phyloP scores from a whole-genome alignment of 2,113 vertebrate genomes.

The Brachirus orientalis region DNA sequence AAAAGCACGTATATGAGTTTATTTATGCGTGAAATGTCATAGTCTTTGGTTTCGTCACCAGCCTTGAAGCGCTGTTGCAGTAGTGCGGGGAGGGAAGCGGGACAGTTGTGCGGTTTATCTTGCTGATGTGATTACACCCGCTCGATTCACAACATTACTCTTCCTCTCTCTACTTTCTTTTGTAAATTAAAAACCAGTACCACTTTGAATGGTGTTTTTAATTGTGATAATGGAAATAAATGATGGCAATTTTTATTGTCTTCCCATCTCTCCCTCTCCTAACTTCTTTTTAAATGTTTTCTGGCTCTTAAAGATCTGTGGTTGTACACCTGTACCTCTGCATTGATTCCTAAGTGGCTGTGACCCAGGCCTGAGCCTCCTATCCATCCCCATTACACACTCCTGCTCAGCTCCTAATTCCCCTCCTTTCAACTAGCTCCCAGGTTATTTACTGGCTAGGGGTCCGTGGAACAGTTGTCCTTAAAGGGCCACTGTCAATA shows the following conservation, averaged over 20 bases:
- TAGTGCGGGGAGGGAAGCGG: constrained; percentile 21
- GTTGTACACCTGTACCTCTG: constrained; percentile 79
- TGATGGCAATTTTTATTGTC: constrained; percentile 62
- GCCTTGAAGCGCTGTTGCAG: constrained; percentile 48
- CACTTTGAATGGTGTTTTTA: constrained; percentile 67
- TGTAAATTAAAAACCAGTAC: constrained; percentile 73
- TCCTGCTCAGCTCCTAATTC: constrained; percentile 81
- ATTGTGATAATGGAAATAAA: constrained; percentile 83
- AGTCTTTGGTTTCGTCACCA: constrained; percentile 60
- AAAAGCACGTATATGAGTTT: constrained; percentile 65
- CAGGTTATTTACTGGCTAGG: constrained; percentile 80
- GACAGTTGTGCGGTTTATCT: constrained; percentile 60
- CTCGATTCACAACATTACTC: constrained; percentile 67
- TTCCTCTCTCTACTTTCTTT: constrained; percentile 67
- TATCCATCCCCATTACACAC: constrained; percentile 86
- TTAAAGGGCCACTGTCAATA: constrained; percentile 65
- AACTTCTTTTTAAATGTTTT: constrained; percentile 62
- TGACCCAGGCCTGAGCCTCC: constrained; percentile 82
- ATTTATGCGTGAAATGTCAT: constrained; percentile 74
- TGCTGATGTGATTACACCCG: constrained; percentile 48
- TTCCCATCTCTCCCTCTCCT: constrained; percentile 22
- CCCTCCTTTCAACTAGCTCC: constrained; percentile 80
- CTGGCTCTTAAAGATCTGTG: constrained; percentile 66
- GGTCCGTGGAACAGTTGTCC: constrained; percentile 64
- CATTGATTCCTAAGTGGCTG: constrained; percentile 82